phyloP scores from a whole-genome alignment of 2,888 invertebrate species.

The Mechanitis mazaeus region DNA sequence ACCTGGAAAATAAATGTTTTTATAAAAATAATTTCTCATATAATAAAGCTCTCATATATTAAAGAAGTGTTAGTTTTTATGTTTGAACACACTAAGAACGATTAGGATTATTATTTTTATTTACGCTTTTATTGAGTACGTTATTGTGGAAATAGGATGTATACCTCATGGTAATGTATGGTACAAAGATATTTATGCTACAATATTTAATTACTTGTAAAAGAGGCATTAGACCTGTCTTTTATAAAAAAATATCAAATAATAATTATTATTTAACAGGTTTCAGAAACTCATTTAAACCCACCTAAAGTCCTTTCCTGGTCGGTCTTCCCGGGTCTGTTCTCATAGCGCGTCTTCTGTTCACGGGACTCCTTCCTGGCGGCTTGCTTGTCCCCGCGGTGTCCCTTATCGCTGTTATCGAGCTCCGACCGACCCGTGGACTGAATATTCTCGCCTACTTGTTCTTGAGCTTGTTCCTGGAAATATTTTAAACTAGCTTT shows the following conservation, averaged over 20 bases:
- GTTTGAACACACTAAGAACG: no score
- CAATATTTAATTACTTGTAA: no score
- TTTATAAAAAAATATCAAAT: no score
- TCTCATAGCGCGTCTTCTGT: slow-evolving; percentile 71
- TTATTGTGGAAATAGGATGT: no score
- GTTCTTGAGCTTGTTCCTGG: slow-evolving; percentile 77
- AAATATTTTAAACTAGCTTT: neutral
- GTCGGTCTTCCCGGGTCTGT: slow-evolving; percentile 85
- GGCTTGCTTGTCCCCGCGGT: slow-evolving; percentile 75
- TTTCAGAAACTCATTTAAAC: neutral
- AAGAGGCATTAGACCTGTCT: no score
- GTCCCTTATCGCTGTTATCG: slow-evolving; percentile 82
- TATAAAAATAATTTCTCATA: neutral
- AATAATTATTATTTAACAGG: no score
- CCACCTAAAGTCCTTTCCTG: slow-evolving; percentile 82
- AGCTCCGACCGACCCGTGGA: slow-evolving; percentile 85
- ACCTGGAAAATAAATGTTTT: slow-evolving; percentile 45
- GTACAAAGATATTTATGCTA: no score
- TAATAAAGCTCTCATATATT: no score
- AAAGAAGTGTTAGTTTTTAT: no score
- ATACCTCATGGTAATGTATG: no score
- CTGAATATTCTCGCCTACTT: slow-evolving; percentile 78
- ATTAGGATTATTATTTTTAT: no score
- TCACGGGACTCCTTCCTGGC: slow-evolving; percentile 60
- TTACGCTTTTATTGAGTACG: no score